A percentile compares a stretch with the other conserved stretches of the same genome.
These are phyloP conservation scores for Lasiurus borealis DNA, from an alignment of 2,113 vertebrate species.

Conservation along the genomic window DNA sequence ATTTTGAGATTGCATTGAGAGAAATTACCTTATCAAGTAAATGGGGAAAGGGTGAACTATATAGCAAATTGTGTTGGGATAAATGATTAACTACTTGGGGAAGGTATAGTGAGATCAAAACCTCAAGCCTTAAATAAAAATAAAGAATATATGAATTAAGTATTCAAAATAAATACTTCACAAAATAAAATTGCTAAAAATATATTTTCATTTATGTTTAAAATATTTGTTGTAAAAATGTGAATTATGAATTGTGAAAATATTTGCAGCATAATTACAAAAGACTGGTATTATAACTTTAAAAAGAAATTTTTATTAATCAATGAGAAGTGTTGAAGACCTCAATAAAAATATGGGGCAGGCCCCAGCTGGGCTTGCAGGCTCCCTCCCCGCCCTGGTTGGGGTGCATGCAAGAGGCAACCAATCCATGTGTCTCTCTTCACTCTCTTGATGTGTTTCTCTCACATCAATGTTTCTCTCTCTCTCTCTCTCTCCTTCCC, in stretches of 20 bases:
- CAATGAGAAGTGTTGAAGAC: background rate
- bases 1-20: conserved; percentile 32
- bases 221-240: conserved; percentile 40
- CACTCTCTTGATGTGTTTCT: too few species aligned
- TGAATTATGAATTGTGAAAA: background rate
- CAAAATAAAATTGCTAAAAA: background rate
- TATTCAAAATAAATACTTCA: conserved; percentile 9
- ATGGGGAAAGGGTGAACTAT: background rate
- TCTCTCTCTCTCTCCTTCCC: too few species aligned
- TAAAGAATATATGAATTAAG: background rate
- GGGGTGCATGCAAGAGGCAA: too few species aligned
- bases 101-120: background rate
- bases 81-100: background rate
- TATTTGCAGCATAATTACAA: background rate
- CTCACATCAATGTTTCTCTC: too few species aligned
- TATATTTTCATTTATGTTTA: background rate
- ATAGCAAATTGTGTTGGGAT: background rate
- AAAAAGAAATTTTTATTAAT: background rate
- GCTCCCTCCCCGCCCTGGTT: too few species aligned
- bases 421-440: too few species aligned
- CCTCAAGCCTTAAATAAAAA: conserved; percentile 17
- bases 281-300: conserved; percentile 11
- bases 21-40: conserved; percentile 5
- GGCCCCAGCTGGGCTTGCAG: too few species aligned
- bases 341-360: background rate